Evolutionary conservation across 2,113 vertebrate species (phyloP).

Genomic region (Orycteropus afer): DNA sequence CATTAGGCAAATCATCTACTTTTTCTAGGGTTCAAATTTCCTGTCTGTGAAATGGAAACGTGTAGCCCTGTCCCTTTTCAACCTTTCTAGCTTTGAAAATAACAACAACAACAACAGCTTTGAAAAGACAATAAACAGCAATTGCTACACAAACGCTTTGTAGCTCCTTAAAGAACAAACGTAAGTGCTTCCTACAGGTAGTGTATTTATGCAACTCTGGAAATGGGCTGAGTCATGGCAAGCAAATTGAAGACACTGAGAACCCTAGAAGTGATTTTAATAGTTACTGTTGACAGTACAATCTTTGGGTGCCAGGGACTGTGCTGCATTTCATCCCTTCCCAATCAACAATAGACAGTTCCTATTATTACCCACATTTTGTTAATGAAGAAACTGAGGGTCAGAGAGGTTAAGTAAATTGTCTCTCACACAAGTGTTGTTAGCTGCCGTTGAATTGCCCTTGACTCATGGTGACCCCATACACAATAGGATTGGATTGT

Average conservation of each 20-base stretch:
- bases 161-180: background rate
- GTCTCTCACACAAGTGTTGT: background rate
- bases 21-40: constrained; percentile 40
- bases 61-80: background rate
- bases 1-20: background rate
- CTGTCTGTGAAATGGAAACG: constrained; percentile 49
- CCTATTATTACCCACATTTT: background rate
- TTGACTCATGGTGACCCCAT: background rate
- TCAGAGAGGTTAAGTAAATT: background rate
- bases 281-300: background rate
- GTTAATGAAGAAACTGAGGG: background rate
- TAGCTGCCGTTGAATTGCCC: background rate
- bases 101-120: too few species aligned
- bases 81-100: background rate
- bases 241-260: background rate
- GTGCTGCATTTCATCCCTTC: background rate
- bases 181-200: background rate
- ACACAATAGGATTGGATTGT: background rate
- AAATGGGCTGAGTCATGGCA: background rate
- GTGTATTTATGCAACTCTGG: background rate
- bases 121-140: background rate
- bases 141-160: background rate
- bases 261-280: background rate
- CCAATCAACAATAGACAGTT: background rate
- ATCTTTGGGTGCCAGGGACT: background rate